phyloP scores from a whole-genome alignment of 2,797 vertebrate species.

The Clarias platycephalus region DNA sequence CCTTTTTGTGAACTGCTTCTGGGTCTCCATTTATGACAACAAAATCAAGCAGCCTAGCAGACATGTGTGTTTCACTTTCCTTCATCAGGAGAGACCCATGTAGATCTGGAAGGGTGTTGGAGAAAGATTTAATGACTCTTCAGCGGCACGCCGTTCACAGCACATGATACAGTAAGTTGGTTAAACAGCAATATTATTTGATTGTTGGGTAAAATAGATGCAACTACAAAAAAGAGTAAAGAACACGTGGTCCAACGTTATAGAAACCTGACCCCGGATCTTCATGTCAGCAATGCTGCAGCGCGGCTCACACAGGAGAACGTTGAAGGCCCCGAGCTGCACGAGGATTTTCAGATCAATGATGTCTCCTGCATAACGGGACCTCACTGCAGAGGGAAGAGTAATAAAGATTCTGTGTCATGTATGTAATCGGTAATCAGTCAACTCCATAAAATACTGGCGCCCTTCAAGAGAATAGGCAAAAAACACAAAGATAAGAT shows the following conservation, averaged over 20 bases:
- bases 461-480: background rate
- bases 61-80: constrained; percentile 80
- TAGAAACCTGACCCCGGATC: constrained; percentile 79
- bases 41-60: constrained; percentile 85
- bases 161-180: background rate
- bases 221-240: background rate
- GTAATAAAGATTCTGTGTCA: constrained; percentile 25
- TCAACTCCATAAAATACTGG: background rate
- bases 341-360: constrained; percentile 83
- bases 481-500: background rate
- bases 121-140: background rate
- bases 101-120: constrained; percentile 74
- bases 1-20: constrained; percentile 87
- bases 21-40: constrained; percentile 83
- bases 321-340: constrained; percentile 83
- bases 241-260: background rate
- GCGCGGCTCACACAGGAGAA: constrained; percentile 85
- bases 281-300: constrained; percentile 87
- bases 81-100: constrained; percentile 79
- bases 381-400: constrained; percentile 63
- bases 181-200: background rate
- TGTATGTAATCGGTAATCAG: background rate
- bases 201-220: background rate
- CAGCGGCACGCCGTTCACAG: background rate
- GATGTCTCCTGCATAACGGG: constrained; percentile 63